Evolutionary conservation across 2,113 vertebrate species (phyloP), one percentile per base, ranked within the genome.

Genomic region (Grammomys surdaster): DNA sequence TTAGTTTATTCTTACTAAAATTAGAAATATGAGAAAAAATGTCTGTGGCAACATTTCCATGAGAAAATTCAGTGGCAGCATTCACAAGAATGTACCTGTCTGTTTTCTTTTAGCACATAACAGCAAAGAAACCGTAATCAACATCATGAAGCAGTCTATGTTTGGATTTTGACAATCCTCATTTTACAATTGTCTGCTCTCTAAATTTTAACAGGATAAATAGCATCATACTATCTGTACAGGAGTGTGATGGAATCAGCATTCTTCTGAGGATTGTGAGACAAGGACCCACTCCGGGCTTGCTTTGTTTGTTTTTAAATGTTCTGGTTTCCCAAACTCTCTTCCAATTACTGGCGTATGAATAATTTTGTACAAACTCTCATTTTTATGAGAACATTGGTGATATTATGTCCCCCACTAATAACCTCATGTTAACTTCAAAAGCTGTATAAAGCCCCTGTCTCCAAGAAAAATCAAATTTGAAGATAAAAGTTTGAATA

Each of bases 1-100:
- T 89, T 95, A 72, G 40, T 93, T 85, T 4, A 75, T 67, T 86
- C 13, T 7, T 75, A 73, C 78, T 85, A 58, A 92, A 93, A 88
- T 78, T 86, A 90, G 51, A 93, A 90, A 69, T 56, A 31, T 19
- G 80, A 58, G 14, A 36, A 48, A 93, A 90, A 89, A 78, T 1
- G 9, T 92, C 8, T 60, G 87, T 63, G 46, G 9, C 67, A 67
- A 43, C 2, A 56, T 70, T 70, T n/a, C 7, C n/a, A 81, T 89
- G 40, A 77, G 69, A 90, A 77, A 28, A 63, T 72, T 73, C 26
- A 80, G 65, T 77, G 75, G 40, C 75, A 54, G 26, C 89, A 56
- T 75, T 78, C 19, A 78, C 54, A 16, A 56, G 36, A 56, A 73
- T 72, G 13, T 10, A 17, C 48, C n/a, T 28, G 43, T 85, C 43